Evolutionary conservation across 2,113 vertebrate genomes (phyloP).

Genomic region (Mirza zaza): DNA sequence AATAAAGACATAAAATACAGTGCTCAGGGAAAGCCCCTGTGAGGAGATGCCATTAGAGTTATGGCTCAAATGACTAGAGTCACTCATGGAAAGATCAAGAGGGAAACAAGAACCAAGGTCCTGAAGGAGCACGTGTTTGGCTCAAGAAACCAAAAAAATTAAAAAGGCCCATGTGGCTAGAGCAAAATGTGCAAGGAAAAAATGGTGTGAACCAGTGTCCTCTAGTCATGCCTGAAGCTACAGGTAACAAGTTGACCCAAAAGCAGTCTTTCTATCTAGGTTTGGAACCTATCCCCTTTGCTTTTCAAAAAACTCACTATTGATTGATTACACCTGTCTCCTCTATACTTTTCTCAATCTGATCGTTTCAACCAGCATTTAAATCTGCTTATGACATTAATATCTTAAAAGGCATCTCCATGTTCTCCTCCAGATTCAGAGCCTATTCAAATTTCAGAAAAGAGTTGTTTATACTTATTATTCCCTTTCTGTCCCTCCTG

Average conservation of each 20-base stretch:
- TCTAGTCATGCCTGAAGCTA: not conserved
- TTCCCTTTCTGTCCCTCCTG: not conserved
- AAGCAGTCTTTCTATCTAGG: not conserved
- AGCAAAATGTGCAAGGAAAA: not conserved
- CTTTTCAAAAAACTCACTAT: not conserved
- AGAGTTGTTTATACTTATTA: not conserved
- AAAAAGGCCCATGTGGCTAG: not conserved
- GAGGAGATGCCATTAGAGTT: not conserved
- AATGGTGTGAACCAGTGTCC: not conserved
- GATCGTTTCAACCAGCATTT: not conserved
- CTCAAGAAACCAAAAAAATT: not conserved
- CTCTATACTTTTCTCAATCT: not conserved
- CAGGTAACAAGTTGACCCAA: not conserved
- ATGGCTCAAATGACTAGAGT: not conserved
- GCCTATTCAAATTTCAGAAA: not conserved
- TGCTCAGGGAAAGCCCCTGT: not conserved
- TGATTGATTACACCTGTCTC: not conserved
- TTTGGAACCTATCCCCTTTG: not conserved
- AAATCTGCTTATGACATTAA: not conserved
- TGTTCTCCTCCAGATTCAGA: not conserved
- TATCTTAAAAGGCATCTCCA: not conserved
- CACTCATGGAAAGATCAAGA: not conserved
- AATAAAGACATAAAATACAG: not conserved
- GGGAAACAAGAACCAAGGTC: not conserved
- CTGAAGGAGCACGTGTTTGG: not conserved